phyloP scores from a whole-genome alignment of 2,888 invertebrate genomes.

The Danaus chrysippus region DNA sequence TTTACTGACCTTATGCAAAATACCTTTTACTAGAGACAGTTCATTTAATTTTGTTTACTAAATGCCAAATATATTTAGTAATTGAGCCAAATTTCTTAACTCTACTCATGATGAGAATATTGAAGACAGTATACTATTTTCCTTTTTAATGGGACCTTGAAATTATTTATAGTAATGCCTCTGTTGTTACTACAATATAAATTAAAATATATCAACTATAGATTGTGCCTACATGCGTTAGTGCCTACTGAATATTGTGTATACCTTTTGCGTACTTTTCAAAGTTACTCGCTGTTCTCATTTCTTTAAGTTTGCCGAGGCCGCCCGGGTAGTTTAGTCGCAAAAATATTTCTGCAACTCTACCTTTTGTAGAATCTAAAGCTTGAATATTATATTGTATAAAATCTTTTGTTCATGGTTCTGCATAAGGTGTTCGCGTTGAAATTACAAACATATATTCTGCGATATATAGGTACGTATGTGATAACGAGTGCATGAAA shows the following conservation, averaged over 20 bases:
- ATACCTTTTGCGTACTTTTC: slow-evolving; percentile 17
- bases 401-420: slow-evolving; percentile 5
- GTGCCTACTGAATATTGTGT: slow-evolving; percentile 17
- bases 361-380: slow-evolving; percentile 18
- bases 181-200: neutral
- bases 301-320: slow-evolving; percentile 27
- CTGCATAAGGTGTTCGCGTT: slow-evolving; percentile 6
- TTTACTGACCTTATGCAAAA: too few species aligned
- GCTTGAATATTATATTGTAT: slow-evolving; percentile 6
- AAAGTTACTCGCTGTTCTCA: slow-evolving; percentile 22
- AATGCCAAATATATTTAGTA: too few species aligned
- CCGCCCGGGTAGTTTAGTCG: slow-evolving; percentile 19
- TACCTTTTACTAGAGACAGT: too few species aligned
- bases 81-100: too few species aligned
- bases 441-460: slow-evolving; percentile 1
- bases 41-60: too few species aligned
- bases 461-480: neutral
- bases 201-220: neutral
- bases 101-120: too few species aligned
- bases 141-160: too few species aligned
- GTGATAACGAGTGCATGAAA: neutral
- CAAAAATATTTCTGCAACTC: slow-evolving; percentile 22
- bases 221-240: slow-evolving; percentile 8
- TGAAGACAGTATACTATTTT: too few species aligned
- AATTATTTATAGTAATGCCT: too few species aligned